Percentiles rank a stretch among this genome's conserved stretches.
phyloP scores from a whole-genome alignment of 2,888 invertebrate species.

The Empis livida region DNA sequence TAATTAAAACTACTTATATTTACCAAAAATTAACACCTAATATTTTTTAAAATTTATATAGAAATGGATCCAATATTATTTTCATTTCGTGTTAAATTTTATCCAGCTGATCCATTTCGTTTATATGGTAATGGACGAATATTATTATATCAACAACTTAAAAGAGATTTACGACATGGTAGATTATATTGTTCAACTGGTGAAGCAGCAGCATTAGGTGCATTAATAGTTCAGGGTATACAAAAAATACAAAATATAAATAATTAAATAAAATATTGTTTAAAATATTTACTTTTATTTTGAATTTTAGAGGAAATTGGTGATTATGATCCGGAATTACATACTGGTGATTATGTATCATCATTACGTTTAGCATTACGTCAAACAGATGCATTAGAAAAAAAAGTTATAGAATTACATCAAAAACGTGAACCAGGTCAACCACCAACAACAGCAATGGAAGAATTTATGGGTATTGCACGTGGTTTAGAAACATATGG shows the following conservation, averaged over 20 bases:
- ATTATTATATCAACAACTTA: constrained; percentile 90
- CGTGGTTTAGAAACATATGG: constrained; percentile 92
- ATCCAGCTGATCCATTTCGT: constrained; percentile 87
- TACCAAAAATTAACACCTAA: background rate
- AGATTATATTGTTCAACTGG: constrained; percentile 82
- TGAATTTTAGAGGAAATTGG: constrained; percentile 89
- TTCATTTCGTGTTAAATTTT: constrained; percentile 95
- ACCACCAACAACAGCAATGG: constrained; percentile 63
- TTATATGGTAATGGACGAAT: constrained; percentile 92
- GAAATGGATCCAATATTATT: constrained; percentile 85
- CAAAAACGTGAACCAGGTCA: constrained; percentile 76
- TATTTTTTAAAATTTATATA: constrained; percentile 32
- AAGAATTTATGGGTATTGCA: constrained; percentile 81
- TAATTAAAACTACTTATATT: background rate
- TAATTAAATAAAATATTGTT: too few relatives aligned
- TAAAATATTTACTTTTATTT: constrained; percentile 10
- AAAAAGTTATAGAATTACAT: constrained; percentile 86
- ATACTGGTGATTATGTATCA: constrained; percentile 78
- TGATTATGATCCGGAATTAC: constrained; percentile 80
- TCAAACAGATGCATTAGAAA: constrained; percentile 85
- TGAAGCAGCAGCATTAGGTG: constrained; percentile 80
- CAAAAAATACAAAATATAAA: background rate
- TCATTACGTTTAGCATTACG: constrained; percentile 84
- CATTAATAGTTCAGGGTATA: constrained; percentile 82
- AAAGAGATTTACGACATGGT: constrained; percentile 89